Evolutionary conservation across 2,888 invertebrate species (phyloP).

Genomic region (Stenodera caucasica): DNA sequence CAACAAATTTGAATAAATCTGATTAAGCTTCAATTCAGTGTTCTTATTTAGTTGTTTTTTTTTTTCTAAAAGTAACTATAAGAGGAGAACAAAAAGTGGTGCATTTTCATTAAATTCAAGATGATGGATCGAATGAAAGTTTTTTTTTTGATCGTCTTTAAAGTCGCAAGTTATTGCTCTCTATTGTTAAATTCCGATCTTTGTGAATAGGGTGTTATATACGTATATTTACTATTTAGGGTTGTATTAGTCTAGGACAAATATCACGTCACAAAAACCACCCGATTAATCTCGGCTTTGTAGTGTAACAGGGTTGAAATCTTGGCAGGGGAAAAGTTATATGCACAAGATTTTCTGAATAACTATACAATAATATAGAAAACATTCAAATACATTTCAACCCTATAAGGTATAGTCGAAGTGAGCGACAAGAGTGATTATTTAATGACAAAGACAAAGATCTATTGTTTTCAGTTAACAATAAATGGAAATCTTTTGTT

Average conservation of each 20-base stretch:
- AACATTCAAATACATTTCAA: not conserved
- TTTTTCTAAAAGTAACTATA: no score
- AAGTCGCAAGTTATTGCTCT: slow-evolving; percentile 26
- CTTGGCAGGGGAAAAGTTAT: not conserved
- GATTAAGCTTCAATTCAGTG: slow-evolving; percentile 14
- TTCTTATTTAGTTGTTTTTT: no score
- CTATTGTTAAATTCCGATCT: slow-evolving; percentile 20
- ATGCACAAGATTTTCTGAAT: not conserved
- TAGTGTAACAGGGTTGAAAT: slow-evolving; percentile 3
- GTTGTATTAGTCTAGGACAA: no score
- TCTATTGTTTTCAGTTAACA: slow-evolving; percentile 22
- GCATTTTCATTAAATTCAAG: not conserved
- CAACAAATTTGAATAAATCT: slow-evolving; percentile 22
- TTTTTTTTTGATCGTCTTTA: slow-evolving; percentile 11
- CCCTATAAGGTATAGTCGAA: slow-evolving; percentile 17
- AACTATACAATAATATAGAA: not conserved
- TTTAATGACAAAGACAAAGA: slow-evolving; percentile 27
- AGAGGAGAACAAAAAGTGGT: not conserved
- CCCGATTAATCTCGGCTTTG: slow-evolving; percentile 30
- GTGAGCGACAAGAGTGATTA: slow-evolving; percentile 16
- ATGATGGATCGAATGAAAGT: not conserved
- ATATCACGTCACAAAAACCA: slow-evolving; percentile 24
- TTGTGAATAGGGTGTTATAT: not conserved
- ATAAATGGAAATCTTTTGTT: slow-evolving; percentile 19
- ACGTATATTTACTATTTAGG: slow-evolving; percentile 10